Conservation (phyloP, 2,113 vertebrate genomes). For the Leptodactylus fuscus region DNA sequence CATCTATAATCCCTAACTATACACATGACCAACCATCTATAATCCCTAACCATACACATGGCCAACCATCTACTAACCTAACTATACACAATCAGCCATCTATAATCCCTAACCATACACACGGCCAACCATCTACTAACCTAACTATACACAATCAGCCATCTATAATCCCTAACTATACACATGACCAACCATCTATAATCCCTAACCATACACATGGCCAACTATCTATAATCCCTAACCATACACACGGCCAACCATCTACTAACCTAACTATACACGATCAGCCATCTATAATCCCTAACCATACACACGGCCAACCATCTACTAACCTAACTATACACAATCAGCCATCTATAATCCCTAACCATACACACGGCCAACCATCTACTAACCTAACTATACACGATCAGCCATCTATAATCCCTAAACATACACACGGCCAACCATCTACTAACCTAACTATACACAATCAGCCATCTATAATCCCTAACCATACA, state of each 20-base stretch:
- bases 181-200: neutral
- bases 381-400: no score
- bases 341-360: neutral
- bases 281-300: neutral
- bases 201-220: neutral
- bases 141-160: no score
- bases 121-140: no score
- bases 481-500: no score
- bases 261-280: no score
- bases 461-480: no score
- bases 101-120: neutral
- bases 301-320: no score
- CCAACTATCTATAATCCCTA: neutral
- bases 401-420: no score
- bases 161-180: no score
- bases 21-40: neutral
- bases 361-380: neutral
- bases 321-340: no score
- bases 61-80: neutral
- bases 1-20: neutral
- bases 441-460: no score
- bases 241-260: neutral
- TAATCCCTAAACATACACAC: no score
- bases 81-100: neutral
- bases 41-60: neutral